Base-by-base conservation (phyloP, 2,113 vertebrate species). In the Channa argus region DNA sequence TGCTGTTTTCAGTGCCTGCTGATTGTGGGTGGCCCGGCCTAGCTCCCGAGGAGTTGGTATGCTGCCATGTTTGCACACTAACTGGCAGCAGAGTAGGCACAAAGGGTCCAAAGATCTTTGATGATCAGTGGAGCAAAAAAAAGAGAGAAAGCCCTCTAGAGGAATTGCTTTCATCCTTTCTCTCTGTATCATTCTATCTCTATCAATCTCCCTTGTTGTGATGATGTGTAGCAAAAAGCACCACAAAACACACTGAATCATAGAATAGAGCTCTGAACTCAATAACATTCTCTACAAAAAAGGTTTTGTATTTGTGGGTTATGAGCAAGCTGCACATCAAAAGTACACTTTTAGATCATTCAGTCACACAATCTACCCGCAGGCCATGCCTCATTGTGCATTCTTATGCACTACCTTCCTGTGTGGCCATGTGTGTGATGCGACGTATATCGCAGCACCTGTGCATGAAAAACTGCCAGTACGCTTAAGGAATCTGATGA, bases 161-260 rank as follows among this genome's bases (percentile, higher is more conserved):
- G 77, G 60, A 89, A 80, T 61, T 44, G 41, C 70, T 89, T 87
- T 86, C 73, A 88, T 88, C 61, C 52, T 59, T 58, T 69, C 49
- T 74, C 43, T 59, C 51, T 76, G 51, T 71, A 47, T 71, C 67
- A 73, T 54, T 79, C 60, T 13, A 60, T 86, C 51, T 75, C 54
- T 49, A 51, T 65, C 77, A 77, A 38, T 79, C 63, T 52, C 63
- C 63, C 49, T 71, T 47, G 60, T 80, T 77, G 72, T 63, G 51
- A 65, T 74, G 71, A 75, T 44, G 33, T 36, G 36, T 50, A 63
- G 60, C 64, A 78, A 74, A 65, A 54, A 52, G 78, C 46, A 62
- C 51, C 58, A 69, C 63, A 39, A 58, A 51, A 73, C 61, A 73
- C 52, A 71, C 58, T 60, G 46, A 73, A 71, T 75, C 76, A 61